A percentile compares a stretch with the other conserved stretches of the same genome.
These are phyloP conservation scores for Parazoanthus darwini DNA, from an alignment of 92 coral and sea anemone genomes.

Conservation along the genomic window DNA sequence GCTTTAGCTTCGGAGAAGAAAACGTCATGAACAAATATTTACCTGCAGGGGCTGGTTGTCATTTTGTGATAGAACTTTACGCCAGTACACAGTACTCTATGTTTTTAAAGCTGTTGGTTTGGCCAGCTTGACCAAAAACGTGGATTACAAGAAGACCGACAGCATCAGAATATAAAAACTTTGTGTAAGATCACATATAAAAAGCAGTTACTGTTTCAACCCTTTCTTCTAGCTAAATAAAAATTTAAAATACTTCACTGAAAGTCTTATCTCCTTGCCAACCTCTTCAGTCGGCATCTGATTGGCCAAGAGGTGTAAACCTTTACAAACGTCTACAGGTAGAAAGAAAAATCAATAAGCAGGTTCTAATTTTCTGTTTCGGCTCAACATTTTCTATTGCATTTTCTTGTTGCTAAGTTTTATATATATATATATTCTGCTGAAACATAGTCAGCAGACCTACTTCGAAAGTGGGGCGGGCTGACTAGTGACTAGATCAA, in stretches of 20 bases:
- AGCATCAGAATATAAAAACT: neutral
- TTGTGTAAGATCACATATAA: too few relatives aligned
- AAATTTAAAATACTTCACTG: neutral
- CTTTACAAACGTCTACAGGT: neutral
- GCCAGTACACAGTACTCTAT: neutral
- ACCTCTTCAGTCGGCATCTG: neutral
- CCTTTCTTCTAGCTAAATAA: neutral
- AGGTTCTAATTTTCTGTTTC: neutral
- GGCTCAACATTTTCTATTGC: too few relatives aligned
- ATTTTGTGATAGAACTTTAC: neutral
- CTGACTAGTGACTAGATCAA: too few relatives aligned
- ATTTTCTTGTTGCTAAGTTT: too few relatives aligned
- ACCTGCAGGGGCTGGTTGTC: neutral
- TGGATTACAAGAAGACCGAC: neutral
- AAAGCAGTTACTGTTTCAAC: neutral
- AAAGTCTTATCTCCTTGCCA: neutral
- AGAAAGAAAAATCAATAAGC: neutral
- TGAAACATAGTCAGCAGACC: too few relatives aligned
- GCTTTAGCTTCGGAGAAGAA: neutral
- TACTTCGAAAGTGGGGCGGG: too few relatives aligned
- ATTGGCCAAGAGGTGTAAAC: neutral
- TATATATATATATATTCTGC: too few relatives aligned
- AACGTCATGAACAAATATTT: neutral
- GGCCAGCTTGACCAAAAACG: neutral
- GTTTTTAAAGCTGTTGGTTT: neutral